Conservation (phyloP, 2,113 vertebrate species). For the Blennius ocellaris region DNA sequence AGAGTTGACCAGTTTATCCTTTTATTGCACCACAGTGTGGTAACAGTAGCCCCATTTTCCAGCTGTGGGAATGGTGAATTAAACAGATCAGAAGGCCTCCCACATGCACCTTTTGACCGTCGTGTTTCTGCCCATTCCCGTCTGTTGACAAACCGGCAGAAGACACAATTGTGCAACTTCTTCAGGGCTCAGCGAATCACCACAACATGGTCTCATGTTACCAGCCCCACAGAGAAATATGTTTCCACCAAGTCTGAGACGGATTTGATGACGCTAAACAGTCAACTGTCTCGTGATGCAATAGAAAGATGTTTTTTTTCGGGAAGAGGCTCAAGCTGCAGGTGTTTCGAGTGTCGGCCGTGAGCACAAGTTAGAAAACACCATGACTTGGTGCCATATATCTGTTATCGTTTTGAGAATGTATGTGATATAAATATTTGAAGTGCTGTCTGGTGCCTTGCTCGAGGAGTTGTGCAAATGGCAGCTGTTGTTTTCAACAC, state of each 20-base stretch:
- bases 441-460: too few relatives aligned
- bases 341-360: constrained; percentile 28
- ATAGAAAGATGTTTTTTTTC: constrained; percentile 18
- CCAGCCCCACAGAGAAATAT: constrained; percentile 44
- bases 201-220: constrained; percentile 66
- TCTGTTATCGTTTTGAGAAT: too few relatives aligned
- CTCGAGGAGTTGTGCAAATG: too few relatives aligned
- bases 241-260: constrained; percentile 47
- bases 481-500: too few relatives aligned
- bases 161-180: constrained; percentile 53
- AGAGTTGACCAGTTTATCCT: not conserved
- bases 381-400: too few relatives aligned
- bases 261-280: constrained; percentile 58
- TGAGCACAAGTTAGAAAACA: constrained; percentile 15
- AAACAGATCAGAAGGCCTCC: not conserved
- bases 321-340: not conserved
- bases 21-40: not conserved
- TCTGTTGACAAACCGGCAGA: not conserved
- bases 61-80: not conserved
- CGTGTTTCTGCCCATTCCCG: constrained; percentile 28
- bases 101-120: constrained; percentile 12
- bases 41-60: constrained; percentile 8
- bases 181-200: constrained; percentile 37
- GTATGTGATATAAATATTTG: too few relatives aligned
- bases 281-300: constrained; percentile 21